Conservation (phyloP, 2,888 invertebrate species). For the Caenorhabditis sulstoni region DNA sequence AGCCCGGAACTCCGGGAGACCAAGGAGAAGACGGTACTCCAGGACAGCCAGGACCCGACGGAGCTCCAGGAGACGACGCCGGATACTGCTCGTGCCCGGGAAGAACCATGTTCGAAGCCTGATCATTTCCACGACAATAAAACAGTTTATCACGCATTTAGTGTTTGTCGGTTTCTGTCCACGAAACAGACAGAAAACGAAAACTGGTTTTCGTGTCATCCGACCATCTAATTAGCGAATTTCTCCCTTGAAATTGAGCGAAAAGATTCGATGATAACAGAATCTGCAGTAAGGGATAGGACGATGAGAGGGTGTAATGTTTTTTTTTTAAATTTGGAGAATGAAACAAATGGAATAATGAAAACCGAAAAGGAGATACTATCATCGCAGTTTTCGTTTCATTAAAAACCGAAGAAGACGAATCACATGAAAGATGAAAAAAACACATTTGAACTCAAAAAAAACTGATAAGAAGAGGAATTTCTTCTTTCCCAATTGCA, state of each 20-base stretch:
- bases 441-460: background rate
- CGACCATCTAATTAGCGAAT: background rate
- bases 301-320: background rate
- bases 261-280: conserved; percentile 3
- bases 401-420: too few relatives aligned
- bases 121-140: conserved; percentile 19
- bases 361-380: too few relatives aligned
- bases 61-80: conserved; percentile 62
- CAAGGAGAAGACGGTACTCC: conserved; percentile 62
- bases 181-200: too few relatives aligned
- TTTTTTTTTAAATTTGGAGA: background rate
- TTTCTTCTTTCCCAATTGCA: too few relatives aligned
- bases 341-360: background rate
- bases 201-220: conserved; percentile 11
- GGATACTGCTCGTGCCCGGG: conserved; percentile 66
- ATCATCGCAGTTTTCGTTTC: too few relatives aligned
- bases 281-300: background rate
- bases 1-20: conserved; percentile 62
- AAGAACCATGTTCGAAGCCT: conserved; percentile 52
- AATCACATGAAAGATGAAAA: too few relatives aligned
- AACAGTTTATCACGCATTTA: conserved; percentile 42
- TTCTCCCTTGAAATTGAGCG: background rate
- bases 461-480: background rate
- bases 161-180: too few relatives aligned
- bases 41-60: conserved; percentile 60